Evolutionary conservation across 2,113 vertebrate genomes (phyloP).

Genomic region (Turnix velox): DNA sequence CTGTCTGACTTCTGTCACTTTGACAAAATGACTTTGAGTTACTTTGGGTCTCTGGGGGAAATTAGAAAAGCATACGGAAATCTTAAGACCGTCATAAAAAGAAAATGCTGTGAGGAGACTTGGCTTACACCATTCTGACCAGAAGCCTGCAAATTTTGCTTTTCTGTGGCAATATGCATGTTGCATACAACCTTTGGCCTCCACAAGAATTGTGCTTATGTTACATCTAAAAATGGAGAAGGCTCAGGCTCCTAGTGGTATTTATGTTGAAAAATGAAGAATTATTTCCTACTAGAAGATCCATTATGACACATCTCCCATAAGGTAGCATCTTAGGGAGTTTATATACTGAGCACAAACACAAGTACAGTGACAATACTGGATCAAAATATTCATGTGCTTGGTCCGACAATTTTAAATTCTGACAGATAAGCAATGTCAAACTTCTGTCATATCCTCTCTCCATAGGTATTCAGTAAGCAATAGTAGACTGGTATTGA

Average conservation of each 20-base stretch:
- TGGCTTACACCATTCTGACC: not conserved
- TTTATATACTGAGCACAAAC: not conserved
- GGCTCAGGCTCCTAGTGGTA: not conserved
- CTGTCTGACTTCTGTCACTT: constrained; percentile 40
- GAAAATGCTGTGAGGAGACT: not conserved
- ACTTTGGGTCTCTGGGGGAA: not conserved
- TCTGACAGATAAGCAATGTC: not conserved
- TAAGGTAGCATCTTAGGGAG: not conserved
- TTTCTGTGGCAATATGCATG: not conserved
- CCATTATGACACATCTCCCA: not conserved
- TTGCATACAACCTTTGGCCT: not conserved
- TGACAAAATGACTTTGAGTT: constrained; percentile 49
- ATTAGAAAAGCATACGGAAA: constrained; percentile 2
- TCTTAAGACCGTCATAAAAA: not conserved
- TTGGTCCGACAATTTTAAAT: not conserved
- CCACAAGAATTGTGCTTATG: rapidly evolving
- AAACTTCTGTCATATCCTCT: not conserved
- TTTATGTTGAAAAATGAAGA: not conserved
- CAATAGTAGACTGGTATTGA: not conserved
- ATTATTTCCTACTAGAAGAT: not conserved
- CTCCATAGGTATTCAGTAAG: not conserved
- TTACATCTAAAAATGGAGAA: not conserved
- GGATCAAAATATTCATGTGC: not conserved
- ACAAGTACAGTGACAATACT: not conserved
- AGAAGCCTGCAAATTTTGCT: not conserved